Evolutionary conservation across 2,797 vertebrate genomes (phyloP), one percentile per base, ranked within the genome.

Genomic region (Protosalanx chinensis): DNA sequence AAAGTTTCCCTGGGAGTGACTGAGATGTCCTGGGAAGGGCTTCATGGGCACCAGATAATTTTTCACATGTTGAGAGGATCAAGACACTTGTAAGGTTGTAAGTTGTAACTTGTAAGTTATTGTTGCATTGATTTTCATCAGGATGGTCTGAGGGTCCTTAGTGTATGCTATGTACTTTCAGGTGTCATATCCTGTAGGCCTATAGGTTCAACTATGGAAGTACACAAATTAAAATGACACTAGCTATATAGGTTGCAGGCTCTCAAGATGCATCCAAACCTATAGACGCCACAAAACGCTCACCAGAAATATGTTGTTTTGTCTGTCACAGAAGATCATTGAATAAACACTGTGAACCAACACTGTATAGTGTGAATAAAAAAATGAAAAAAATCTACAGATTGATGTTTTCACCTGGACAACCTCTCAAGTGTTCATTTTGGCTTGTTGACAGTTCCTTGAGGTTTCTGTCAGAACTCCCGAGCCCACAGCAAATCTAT

Each of bases 1-100:
- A 10, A 70, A 70, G 65, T 74, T 67, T 74, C 78, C 86, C 65
- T 72, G 64, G 77, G 71, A 78, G 75, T 85, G 87, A 85, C 85
- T 32, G 62, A 71, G 70, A 76, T 65, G 79, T 80, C 76, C 33
- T 35, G 2, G 75, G 83, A 76, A 76, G 75, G 63, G 62, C 73
- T 74, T 85, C 82, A 85, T 76, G 77, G 76, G 53, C 23, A 29
- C 75, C 51, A 60, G 81, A 80, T 79, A 72, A 41, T 71, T 76
- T 53, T 64, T 73, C 70, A 77, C 77, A 64, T 73, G 46, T 62
- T 64, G 72, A 74, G 60, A 30, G 57, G 79, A 81, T 73, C 70
- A 66, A 76, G 81, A 65, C 63, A 66, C 72, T 76, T 73, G 23
- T 67, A 81, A 82, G 77, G n/a, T n/a, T n/a, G n/a, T n/a, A n/a